phyloP scores from a whole-genome alignment of 1,140 invertebrate genomes.

The Heliconius hermathena region DNA sequence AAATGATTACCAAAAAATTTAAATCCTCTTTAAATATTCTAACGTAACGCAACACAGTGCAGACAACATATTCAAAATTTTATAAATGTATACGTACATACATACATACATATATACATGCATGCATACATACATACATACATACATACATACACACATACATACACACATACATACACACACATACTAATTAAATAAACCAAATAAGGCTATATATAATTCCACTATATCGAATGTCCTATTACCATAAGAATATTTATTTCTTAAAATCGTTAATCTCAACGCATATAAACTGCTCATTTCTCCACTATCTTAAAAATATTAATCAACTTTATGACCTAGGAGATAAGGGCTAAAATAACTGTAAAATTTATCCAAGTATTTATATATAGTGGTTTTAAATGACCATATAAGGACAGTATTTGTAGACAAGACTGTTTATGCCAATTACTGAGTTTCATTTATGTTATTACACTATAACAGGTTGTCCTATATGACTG shows the following conservation, averaged over 20 bases:
- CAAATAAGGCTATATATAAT: constrained; percentile 35
- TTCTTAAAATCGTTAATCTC: constrained; percentile 47
- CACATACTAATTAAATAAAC: constrained; percentile 36
- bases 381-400: constrained; percentile 40
- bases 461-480: constrained; percentile 31
- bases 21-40: neutral
- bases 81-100: constrained; percentile 2
- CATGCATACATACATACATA: too few relatives aligned
- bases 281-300: constrained; percentile 42
- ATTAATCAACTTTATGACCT: constrained; percentile 6
- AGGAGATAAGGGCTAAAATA: constrained; percentile 18
- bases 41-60: neutral
- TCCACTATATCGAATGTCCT: constrained; percentile 34
- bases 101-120: too few relatives aligned
- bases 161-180: neutral
- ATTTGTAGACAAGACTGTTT: constrained; percentile 46
- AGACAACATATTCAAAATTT: constrained; percentile 18
- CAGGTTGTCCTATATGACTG: constrained; percentile 25
- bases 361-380: neutral
- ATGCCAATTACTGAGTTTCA: constrained; percentile 43
- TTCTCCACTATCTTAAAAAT: constrained; percentile 10
- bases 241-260: constrained; percentile 49
- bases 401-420: constrained; percentile 42
- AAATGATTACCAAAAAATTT: too few relatives aligned
- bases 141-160: too few relatives aligned